Evolutionary conservation across 2,113 vertebrate species (phyloP).

Genomic region (Malaclemys terrapin): DNA sequence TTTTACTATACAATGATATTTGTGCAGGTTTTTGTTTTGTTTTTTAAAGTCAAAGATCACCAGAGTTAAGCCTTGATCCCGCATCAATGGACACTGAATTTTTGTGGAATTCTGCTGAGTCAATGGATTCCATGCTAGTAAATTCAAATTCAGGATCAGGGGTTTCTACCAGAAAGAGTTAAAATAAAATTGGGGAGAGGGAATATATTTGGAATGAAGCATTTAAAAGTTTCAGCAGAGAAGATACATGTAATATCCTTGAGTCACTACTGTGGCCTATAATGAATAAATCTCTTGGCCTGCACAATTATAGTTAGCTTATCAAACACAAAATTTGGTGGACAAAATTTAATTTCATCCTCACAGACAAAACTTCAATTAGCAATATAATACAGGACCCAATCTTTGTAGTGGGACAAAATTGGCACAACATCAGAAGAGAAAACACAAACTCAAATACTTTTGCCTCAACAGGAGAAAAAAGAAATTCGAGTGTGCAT

Average conservation of each 20-base stretch:
- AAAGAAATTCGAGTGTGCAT: fast-evolving
- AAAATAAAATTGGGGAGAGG: not conserved
- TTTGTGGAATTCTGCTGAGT: not conserved
- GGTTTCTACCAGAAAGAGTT: not conserved
- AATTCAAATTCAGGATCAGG: not conserved
- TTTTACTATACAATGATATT: not conserved
- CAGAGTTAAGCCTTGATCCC: not conserved
- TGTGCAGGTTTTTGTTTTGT: not conserved
- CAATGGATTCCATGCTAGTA: not conserved
- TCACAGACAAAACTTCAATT: not conserved
- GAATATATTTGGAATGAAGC: not conserved
- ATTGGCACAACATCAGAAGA: not conserved
- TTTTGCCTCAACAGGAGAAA: not conserved
- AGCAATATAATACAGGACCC: not conserved
- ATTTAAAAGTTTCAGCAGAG: not conserved
- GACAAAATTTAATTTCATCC: not conserved
- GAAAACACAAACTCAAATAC: not conserved
- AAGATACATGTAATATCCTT: not conserved
- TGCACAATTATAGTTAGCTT: not conserved
- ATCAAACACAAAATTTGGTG: not conserved
- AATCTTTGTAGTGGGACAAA: fast-evolving
- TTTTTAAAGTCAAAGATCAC: not conserved
- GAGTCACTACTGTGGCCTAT: not conserved
- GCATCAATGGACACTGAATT: not conserved
- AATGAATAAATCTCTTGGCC: not conserved